Evolutionary conservation across 2,888 invertebrate genomes (phyloP).

Genomic region (Teinopalpus imperialis): DNA sequence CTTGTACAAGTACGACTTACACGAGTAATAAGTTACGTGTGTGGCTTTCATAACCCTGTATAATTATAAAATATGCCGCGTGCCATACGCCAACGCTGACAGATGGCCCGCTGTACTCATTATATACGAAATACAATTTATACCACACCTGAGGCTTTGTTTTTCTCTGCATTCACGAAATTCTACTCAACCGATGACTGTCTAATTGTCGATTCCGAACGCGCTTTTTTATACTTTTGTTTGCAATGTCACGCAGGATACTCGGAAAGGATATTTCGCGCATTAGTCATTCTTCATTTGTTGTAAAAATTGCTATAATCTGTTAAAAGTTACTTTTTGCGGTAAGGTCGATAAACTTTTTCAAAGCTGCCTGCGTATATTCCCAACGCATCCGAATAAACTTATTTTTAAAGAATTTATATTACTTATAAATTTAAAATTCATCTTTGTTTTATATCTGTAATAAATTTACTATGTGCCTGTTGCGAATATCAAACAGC

Average conservation of each 20-base stretch:
- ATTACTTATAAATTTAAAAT: constrained; percentile 40
- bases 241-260: constrained; percentile 67
- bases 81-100: constrained; percentile 51
- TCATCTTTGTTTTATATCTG: constrained; percentile 39
- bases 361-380: constrained; percentile 32
- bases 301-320: constrained; percentile 49
- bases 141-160: constrained; percentile 67
- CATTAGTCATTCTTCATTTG: constrained; percentile 63
- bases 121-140: constrained; percentile 59
- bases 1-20: neutral
- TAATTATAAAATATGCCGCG: constrained; percentile 68
- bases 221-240: constrained; percentile 65
- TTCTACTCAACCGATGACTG: constrained; percentile 47
- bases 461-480: constrained; percentile 37
- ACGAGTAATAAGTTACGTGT: neutral
- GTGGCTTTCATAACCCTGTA: constrained; percentile 34
- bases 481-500: constrained; percentile 22
- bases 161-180: constrained; percentile 66
- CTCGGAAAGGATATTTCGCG: constrained; percentile 70
- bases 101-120: constrained; percentile 60
- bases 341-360: constrained; percentile 36
- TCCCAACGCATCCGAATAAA: constrained; percentile 34
- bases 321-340: constrained; percentile 39
- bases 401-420: constrained; percentile 36
- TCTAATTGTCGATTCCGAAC: constrained; percentile 63